A percentile compares a stretch with the other conserved stretches of the same genome.
Conservation (phyloP, 2,113 vertebrate species). For the Pseudorasbora parva region DNA sequence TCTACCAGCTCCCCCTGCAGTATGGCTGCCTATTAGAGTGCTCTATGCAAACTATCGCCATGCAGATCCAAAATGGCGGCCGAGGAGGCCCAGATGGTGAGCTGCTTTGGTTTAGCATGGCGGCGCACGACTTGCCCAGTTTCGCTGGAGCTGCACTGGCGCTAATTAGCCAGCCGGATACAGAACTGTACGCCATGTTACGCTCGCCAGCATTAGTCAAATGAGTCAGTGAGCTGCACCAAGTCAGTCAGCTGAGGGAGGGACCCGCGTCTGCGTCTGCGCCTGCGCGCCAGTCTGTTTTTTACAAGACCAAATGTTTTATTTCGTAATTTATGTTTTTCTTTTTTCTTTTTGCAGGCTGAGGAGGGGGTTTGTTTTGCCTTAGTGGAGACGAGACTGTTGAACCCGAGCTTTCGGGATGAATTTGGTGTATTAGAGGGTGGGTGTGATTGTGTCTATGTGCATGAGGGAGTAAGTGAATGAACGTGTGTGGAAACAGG, state of each 20-base stretch:
- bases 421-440: conserved; percentile 24
- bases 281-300: conserved; percentile 52
- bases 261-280: neutral
- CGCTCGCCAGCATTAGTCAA: conserved; percentile 60
- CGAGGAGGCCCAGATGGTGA: conserved; percentile 53
- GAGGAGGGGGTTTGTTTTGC: conserved; percentile 20
- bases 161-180: conserved; percentile 56
- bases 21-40: conserved; percentile 27
- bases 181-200: conserved; percentile 51
- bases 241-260: conserved; percentile 54
- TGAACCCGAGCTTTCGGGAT: conserved; percentile 22
- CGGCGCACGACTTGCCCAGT: conserved; percentile 32
- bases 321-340: conserved; percentile 35
- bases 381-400: neutral
- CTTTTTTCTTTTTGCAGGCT: neutral
- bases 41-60: conserved; percentile 37
- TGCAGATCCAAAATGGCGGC: conserved; percentile 56
- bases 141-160: conserved; percentile 29
- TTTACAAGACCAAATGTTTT: conserved; percentile 23
- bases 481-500: conserved; percentile 47
- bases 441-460: conserved; percentile 22
- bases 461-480: conserved; percentile 32
- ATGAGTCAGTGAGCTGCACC: conserved; percentile 54
- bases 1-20: conserved; percentile 38
- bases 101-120: conserved; percentile 31